Evolutionary conservation across 2,888 invertebrate species (phyloP).

Genomic region (Hypercompe scribonia): DNA sequence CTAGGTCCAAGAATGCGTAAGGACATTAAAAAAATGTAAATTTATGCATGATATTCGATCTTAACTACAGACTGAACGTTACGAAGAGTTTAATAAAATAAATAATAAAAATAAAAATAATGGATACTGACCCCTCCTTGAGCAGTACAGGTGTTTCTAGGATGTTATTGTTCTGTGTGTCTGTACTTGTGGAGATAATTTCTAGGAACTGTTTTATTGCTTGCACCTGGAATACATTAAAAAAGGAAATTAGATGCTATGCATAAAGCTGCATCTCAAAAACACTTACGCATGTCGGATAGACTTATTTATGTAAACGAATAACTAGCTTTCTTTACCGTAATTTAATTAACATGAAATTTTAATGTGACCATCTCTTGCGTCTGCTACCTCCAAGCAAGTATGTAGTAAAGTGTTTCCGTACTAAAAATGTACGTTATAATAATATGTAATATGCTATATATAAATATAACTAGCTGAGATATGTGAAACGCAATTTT

Average conservation of each 20-base stretch:
- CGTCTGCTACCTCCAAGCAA: no score
- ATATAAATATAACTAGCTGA: no score
- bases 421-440: no score
- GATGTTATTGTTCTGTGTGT: constrained; percentile 86
- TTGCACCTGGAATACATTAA: constrained; percentile 81
- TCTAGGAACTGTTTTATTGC: constrained; percentile 95
- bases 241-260: not conserved
- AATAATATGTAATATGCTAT: no score
- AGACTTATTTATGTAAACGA: not conserved
- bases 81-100: not conserved
- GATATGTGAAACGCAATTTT: no score
- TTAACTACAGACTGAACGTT: not conserved
- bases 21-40: constrained; percentile 50
- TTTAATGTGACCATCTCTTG: no score
- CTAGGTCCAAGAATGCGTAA: constrained; percentile 72
- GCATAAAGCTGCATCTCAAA: not conserved
- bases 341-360: no score
- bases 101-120: not conserved
- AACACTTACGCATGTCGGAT: not conserved
- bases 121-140: constrained; percentile 94
- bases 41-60: constrained; percentile 10
- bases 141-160: constrained; percentile 92
- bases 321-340: not conserved
- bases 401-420: no score
- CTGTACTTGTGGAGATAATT: constrained; percentile 93